Evolutionary conservation across 1,140 invertebrate genomes (phyloP).

Genomic region (Heliothis subflexa): DNA sequence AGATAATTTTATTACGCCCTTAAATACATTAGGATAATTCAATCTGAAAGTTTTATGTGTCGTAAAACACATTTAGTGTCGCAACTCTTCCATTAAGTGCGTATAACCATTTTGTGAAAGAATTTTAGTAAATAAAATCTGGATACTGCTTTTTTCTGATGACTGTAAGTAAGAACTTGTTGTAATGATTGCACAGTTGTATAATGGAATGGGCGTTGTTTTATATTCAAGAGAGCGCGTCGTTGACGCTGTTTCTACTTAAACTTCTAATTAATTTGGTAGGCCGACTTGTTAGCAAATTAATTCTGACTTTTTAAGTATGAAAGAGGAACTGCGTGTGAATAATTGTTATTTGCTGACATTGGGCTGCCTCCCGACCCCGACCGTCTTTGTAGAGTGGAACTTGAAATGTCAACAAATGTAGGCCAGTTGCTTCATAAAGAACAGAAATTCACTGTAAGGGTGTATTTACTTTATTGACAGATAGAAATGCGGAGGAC

Average conservation of each 20-base stretch:
- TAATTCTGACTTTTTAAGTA: conserved; percentile 26
- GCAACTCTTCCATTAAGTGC: conserved; percentile 5
- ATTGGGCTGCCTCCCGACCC: conserved; percentile 2
- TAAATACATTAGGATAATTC: conserved; percentile 22
- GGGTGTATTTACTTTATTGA: conserved; percentile 4
- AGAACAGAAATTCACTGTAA: too few relatives aligned
- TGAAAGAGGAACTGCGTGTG: conserved; percentile 21
- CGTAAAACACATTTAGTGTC: conserved; percentile 29
- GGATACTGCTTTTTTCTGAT: background rate
- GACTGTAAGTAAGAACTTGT: background rate
- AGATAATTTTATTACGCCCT: conserved; percentile 16
- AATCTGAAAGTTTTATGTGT: conserved; percentile 36
- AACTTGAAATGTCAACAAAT: background rate
- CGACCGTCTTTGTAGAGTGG: background rate
- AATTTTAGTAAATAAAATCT: background rate
- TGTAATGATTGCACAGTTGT: conserved; percentile 20
- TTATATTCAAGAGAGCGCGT: conserved; percentile 5
- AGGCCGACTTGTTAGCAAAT: conserved; percentile 12
- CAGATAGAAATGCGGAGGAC: background rate
- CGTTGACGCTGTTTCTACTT: conserved; percentile 25
- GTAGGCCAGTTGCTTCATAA: too few relatives aligned
- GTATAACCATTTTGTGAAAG: conserved; percentile 1
- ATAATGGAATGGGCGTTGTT: background rate
- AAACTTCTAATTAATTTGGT: conserved; percentile 43
- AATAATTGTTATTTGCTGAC: conserved; percentile 18